A percentile compares a stretch with the other conserved stretches of the same genome.
These are phyloP conservation scores for Pachycephala philippinensis DNA, from an alignment of 2,113 vertebrate genomes.

Conservation along the genomic window DNA sequence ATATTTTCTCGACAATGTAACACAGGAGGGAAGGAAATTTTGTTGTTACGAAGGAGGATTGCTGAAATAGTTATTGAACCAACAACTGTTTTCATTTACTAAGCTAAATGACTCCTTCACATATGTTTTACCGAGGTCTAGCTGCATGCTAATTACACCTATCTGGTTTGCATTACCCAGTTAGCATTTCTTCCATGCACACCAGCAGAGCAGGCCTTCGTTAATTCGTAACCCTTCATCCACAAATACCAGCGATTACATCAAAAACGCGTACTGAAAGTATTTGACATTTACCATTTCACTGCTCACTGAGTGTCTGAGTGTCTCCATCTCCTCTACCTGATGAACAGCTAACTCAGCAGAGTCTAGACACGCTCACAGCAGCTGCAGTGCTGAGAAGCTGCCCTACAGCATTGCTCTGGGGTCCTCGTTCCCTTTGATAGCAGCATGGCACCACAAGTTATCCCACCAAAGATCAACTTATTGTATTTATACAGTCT, in stretches of 20 bases:
- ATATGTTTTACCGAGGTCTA: not conserved
- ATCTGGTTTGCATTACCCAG: not conserved
- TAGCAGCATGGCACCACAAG: not conserved
- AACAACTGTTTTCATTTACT: not conserved
- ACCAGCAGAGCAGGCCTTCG: not conserved
- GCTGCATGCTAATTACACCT: not conserved
- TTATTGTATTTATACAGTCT: not conserved
- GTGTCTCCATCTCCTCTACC: not conserved
- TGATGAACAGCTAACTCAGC: not conserved
- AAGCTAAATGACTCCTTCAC: not conserved
- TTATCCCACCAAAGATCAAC: conserved; percentile 1
- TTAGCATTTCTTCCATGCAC: not conserved
- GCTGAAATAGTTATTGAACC: not conserved
- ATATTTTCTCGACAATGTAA: not conserved
- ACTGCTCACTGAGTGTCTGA: not conserved
- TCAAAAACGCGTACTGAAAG: not conserved
- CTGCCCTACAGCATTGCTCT: not conserved
- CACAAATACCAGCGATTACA: not conserved
- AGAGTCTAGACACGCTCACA: not conserved
- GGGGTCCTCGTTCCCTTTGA: not conserved
- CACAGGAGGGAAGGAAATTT: not conserved
- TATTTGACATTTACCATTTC: not conserved
- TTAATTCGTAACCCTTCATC: not conserved
- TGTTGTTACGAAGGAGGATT: not conserved
- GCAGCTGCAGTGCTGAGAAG: not conserved